phyloP scores from a whole-genome alignment of 2,888 invertebrate genomes.

The Belgica antarctica region DNA sequence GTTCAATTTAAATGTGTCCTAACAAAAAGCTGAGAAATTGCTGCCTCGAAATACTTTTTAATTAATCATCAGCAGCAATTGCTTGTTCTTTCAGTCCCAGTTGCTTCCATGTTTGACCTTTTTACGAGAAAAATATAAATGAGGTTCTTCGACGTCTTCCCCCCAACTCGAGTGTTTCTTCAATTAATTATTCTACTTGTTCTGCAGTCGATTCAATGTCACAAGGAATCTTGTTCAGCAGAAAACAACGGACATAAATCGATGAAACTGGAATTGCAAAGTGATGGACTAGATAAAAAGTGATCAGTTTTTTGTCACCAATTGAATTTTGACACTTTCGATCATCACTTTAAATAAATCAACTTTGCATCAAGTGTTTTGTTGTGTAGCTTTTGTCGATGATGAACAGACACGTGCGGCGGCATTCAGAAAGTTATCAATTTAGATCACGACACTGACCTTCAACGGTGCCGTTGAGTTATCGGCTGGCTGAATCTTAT shows the following conservation, averaged over 20 bases:
- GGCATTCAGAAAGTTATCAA: not conserved
- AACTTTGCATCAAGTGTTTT: no score
- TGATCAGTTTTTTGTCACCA: no score
- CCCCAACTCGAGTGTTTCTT: not conserved
- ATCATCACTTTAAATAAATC: no score
- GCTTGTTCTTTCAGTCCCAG: not conserved
- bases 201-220: no score
- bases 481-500: not conserved
- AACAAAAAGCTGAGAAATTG: slow-evolving; percentile 11
- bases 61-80: slow-evolving; percentile 27
- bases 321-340: no score
- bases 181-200: not conserved
- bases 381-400: no score
- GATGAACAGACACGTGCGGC: no score
- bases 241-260: no score
- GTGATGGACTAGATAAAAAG: no score
- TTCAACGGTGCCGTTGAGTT: not conserved
- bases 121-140: slow-evolving; percentile 10
- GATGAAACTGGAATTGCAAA: no score
- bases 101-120: not conserved
- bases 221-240: no score
- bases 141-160: not conserved
- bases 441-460: not conserved
- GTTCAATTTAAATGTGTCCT: slow-evolving; percentile 31
- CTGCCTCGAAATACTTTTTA: slow-evolving; percentile 10